phyloP scores from a whole-genome alignment of 2,113 vertebrate species.

The Forbesichthys agassizii region DNA sequence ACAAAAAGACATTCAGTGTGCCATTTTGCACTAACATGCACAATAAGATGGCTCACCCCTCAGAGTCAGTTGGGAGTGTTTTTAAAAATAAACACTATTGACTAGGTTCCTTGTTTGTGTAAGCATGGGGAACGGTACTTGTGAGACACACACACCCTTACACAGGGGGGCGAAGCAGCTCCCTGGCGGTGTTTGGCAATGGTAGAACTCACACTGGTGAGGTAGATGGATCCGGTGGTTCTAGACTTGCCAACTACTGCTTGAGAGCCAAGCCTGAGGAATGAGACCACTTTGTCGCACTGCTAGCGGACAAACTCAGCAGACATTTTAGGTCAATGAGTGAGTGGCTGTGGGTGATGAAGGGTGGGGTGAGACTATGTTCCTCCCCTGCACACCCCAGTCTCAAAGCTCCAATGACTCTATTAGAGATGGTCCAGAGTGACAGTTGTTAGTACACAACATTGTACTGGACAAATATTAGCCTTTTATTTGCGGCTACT shows the following conservation, averaged over 20 bases:
- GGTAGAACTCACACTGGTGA: slow-evolving; percentile 99
- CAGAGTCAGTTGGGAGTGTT: no score
- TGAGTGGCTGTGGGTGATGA: slow-evolving; percentile 82
- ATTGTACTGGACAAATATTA: not conserved
- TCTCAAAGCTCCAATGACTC: slow-evolving; percentile 76
- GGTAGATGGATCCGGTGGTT: slow-evolving; percentile 99
- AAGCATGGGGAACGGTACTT: not conserved
- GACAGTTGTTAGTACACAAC: not conserved
- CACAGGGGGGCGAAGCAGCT: slow-evolving; percentile 48
- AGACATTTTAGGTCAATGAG: slow-evolving; percentile 30
- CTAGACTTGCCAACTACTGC: slow-evolving; percentile 99
- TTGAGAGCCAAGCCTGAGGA: slow-evolving; percentile 57
- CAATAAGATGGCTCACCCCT: not conserved
- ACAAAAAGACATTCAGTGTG: slow-evolving; percentile 8
- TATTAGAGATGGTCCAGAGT: slow-evolving; percentile 6
- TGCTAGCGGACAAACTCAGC: slow-evolving; percentile 6
- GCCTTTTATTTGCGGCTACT: not conserved
- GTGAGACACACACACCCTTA: no score
- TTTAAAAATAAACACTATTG: no score
- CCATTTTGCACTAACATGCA: not conserved
- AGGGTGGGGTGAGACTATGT: slow-evolving; percentile 75
- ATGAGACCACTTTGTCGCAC: not conserved
- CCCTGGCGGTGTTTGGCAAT: slow-evolving; percentile 95
- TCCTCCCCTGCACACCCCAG: slow-evolving; percentile 80
- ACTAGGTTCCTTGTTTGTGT: not conserved